Conservation (phyloP, 2,113 vertebrate species). For the Mustelus asterias region DNA sequence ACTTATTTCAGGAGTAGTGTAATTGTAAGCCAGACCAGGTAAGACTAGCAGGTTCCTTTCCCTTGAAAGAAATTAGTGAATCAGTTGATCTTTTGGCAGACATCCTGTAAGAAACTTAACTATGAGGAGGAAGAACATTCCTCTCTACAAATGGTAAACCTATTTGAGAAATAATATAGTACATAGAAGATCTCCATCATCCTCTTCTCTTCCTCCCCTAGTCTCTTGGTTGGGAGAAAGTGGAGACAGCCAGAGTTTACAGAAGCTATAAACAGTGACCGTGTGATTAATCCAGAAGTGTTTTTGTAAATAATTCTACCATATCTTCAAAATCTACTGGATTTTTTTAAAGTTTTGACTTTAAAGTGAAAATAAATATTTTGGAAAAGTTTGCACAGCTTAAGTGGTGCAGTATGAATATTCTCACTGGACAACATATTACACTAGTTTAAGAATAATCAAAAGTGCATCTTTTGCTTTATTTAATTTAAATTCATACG, state of each 20-base stretch:
- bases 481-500: no score
- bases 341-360: no score
- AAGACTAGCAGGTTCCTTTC: neutral
- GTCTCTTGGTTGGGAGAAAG: neutral
- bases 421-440: no score
- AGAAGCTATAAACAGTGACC: neutral
- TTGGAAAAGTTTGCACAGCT: no score
- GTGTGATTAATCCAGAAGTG: neutral
- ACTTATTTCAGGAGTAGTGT: neutral
- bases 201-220: no score
- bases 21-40: neutral
- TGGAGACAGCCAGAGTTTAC: neutral
- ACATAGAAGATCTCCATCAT: no score
- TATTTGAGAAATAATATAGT: no score
- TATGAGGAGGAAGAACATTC: neutral
- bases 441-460: no score
- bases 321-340: neutral
- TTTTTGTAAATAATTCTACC: neutral
- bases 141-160: no score
- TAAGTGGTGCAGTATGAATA: no score
- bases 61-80: neutral
- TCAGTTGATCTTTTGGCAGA: neutral
- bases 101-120: neutral
- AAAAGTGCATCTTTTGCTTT: no score
- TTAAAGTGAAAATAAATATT: no score